A percentile compares a stretch with the other conserved stretches of the same genome.
phyloP scores from a whole-genome alignment of 2,113 vertebrate genomes.

The Podilymbus podiceps region DNA sequence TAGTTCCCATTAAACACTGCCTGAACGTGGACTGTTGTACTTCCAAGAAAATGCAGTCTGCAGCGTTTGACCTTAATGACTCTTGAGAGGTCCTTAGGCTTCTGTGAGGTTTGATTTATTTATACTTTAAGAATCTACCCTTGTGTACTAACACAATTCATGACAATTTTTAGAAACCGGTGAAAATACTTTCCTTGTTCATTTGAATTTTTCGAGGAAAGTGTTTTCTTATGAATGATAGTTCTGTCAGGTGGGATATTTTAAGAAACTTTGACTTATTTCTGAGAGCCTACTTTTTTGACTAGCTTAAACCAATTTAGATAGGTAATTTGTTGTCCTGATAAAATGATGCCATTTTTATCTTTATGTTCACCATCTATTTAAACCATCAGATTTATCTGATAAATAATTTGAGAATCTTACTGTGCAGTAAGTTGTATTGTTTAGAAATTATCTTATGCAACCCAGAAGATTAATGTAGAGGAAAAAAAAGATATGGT shows the following conservation, averaged over 20 bases:
- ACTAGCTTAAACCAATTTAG: neutral
- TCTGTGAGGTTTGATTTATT: neutral
- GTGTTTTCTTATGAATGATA: neutral
- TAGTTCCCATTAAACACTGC: neutral
- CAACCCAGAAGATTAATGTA: slow-evolving; percentile 33
- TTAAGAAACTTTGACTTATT: neutral
- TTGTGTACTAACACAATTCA: neutral
- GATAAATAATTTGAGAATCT: neutral
- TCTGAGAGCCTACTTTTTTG: neutral
- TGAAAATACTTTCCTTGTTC: neutral
- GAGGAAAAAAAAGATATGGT: slow-evolving; percentile 17
- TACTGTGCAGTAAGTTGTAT: neutral
- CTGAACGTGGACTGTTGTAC: neutral
- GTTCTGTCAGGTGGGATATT: neutral
- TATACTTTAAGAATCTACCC: neutral
- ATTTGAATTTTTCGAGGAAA: neutral
- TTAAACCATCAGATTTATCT: neutral
- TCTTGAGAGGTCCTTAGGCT: neutral
- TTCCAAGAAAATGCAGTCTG: neutral
- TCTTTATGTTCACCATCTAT: neutral
- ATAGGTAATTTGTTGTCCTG: neutral
- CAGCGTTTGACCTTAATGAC: neutral
- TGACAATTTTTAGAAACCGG: neutral
- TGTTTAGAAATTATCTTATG: slow-evolving; percentile 14
- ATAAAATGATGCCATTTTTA: neutral